These are phyloP conservation scores for Ylistrum balloti DNA, from an alignment of 1,140 invertebrate genomes.

Conservation along the genomic window DNA sequence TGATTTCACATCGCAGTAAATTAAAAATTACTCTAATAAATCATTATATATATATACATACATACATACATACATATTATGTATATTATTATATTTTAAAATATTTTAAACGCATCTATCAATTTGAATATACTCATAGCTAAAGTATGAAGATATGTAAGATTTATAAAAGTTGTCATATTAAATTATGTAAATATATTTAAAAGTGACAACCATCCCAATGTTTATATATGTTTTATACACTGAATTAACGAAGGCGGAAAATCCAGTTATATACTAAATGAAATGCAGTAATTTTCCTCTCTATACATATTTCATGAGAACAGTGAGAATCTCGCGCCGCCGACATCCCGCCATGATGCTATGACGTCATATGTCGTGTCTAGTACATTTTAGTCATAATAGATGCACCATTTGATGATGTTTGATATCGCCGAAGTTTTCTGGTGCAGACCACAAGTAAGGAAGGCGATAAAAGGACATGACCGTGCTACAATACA, in stretches of 20 bases:
- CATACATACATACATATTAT: background rate
- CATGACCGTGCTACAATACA: background rate
- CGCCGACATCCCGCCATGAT: background rate
- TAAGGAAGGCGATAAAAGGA: background rate
- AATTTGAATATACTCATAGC: background rate
- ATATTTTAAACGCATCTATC: background rate
- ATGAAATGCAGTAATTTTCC: background rate
- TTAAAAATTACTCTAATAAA: background rate
- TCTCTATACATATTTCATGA: background rate
- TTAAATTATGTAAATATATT: background rate
- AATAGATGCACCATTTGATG: background rate
- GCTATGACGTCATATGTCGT: conserved; percentile 2
- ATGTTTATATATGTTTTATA: background rate
- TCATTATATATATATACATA: too few relatives aligned
- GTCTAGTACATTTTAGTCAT: conserved; percentile 28
- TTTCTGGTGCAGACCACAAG: conserved; percentile 26
- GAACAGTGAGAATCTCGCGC: background rate
- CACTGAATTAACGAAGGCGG: background rate
- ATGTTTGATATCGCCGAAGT: background rate
- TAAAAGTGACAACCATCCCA: background rate
- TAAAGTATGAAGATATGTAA: background rate
- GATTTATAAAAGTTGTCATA: background rate
- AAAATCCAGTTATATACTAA: background rate
- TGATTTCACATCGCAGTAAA: background rate
- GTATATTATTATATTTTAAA: background rate